These are phyloP conservation scores for Apocrypta bakeri DNA, from an alignment of 1,140 invertebrate species.

Conservation along the genomic window DNA sequence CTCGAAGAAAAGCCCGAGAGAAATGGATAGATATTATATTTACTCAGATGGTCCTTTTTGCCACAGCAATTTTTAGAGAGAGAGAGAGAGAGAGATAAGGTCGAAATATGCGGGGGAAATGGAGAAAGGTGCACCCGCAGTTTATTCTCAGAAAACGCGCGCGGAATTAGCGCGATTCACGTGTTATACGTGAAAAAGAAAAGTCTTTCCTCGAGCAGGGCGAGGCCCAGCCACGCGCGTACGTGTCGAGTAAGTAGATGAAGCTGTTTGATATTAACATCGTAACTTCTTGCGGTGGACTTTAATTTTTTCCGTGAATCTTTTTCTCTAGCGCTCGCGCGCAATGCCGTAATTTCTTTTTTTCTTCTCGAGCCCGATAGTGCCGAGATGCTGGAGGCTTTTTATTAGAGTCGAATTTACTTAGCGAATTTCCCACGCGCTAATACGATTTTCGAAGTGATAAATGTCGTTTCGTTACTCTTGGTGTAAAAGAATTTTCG, in stretches of 20 bases:
- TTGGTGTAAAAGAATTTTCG: no score
- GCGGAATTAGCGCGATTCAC: constrained; percentile 18
- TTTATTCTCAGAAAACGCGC: not conserved
- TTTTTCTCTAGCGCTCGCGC: not conserved
- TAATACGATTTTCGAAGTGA: no score
- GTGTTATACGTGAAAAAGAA: not conserved
- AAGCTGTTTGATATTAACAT: constrained; percentile 11
- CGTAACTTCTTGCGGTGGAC: not conserved
- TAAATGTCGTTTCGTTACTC: no score
- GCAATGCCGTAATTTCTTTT: not conserved
- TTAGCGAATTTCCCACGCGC: not conserved
- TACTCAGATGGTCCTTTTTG: no score
- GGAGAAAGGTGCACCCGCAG: not conserved
- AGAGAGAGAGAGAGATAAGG: not conserved
- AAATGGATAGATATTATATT: not conserved
- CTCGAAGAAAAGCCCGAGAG: no score
- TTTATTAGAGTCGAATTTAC: not conserved
- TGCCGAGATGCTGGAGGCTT: not conserved
- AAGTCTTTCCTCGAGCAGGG: not conserved
- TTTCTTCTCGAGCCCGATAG: not conserved
- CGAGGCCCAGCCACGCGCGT: not conserved
- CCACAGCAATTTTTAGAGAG: not conserved
- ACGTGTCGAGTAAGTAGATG: constrained; percentile 1
- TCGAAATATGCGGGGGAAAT: not conserved
- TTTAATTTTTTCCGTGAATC: not conserved